Conservation (phyloP, 2,113 vertebrate genomes). For the Lanius ludovicianus region DNA sequence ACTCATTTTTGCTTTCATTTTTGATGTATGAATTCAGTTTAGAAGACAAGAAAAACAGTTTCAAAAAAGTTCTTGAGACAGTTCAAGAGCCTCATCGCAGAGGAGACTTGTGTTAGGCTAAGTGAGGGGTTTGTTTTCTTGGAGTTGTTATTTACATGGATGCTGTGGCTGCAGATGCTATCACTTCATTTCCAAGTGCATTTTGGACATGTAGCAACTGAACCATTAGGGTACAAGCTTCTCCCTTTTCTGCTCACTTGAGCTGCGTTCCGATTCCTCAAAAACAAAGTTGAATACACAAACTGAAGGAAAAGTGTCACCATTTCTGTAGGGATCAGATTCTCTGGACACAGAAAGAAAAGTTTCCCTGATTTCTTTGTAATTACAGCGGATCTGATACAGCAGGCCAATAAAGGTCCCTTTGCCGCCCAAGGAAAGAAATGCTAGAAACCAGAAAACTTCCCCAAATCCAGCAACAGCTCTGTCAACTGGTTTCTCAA, state of each 20-base stretch:
- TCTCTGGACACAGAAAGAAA: not conserved
- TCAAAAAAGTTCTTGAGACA: not conserved
- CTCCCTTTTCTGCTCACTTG: not conserved
- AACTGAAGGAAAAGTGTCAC: not conserved
- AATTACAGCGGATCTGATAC: not conserved
- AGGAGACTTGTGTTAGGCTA: not conserved
- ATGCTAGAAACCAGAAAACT: not conserved
- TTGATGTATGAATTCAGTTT: not conserved
- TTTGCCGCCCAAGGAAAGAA: not conserved
- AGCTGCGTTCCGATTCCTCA: not conserved
- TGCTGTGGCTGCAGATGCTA: not conserved
- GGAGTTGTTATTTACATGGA: fast-evolving
- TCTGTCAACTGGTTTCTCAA: not conserved
- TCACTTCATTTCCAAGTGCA: not conserved
- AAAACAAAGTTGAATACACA: not conserved
- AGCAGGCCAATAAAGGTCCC: not conserved
- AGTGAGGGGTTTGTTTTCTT: not conserved
- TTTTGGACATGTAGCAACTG: not conserved
- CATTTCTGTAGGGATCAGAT: fast-evolving
- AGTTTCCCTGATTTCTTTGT: not conserved
- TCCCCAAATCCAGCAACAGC: not conserved
- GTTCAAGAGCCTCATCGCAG: not conserved
- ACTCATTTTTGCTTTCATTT: not conserved
- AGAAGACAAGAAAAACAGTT: not conserved
- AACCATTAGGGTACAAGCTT: not conserved